A percentile compares a stretch with the other conserved stretches of the same genome.
These are phyloP conservation scores for Ceratotherium simum DNA, from an alignment of 2,113 vertebrate genomes.

Conservation along the genomic window DNA sequence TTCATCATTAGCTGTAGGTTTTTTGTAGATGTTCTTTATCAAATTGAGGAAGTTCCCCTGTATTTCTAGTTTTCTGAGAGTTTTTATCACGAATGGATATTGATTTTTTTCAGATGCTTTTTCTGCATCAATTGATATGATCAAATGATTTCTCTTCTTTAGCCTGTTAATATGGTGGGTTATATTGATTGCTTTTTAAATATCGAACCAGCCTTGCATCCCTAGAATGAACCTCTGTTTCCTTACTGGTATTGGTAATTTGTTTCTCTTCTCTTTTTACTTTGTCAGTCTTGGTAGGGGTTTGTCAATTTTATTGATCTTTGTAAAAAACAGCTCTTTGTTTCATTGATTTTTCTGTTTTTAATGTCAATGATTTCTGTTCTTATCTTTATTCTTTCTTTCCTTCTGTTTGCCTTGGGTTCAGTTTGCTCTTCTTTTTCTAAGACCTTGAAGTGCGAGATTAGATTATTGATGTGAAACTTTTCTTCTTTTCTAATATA, in stretches of 20 bases:
- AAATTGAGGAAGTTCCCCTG: background rate
- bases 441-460: background rate
- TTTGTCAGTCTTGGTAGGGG: background rate
- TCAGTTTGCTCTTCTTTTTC: background rate
- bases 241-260: background rate
- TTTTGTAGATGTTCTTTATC: background rate
- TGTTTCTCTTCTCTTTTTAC: background rate
- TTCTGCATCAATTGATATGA: too few relatives aligned
- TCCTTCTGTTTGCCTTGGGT: background rate
- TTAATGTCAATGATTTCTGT: background rate
- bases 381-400: background rate
- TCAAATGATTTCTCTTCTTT: too few relatives aligned
- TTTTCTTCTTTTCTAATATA: background rate
- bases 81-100: too few relatives aligned
- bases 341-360: background rate
- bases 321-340: background rate
- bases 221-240: background rate
- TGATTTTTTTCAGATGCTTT: too few relatives aligned
- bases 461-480: background rate
- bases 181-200: too few relatives aligned
- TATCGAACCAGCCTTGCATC: too few relatives aligned
- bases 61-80: too few relatives aligned
- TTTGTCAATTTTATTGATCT: background rate
- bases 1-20: background rate
- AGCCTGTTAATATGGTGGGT: too few relatives aligned